Evolutionary conservation across 2,113 vertebrate species (phyloP), one percentile per base, ranked within the genome.

Genomic region (Cyprinodon brontotheroides): DNA sequence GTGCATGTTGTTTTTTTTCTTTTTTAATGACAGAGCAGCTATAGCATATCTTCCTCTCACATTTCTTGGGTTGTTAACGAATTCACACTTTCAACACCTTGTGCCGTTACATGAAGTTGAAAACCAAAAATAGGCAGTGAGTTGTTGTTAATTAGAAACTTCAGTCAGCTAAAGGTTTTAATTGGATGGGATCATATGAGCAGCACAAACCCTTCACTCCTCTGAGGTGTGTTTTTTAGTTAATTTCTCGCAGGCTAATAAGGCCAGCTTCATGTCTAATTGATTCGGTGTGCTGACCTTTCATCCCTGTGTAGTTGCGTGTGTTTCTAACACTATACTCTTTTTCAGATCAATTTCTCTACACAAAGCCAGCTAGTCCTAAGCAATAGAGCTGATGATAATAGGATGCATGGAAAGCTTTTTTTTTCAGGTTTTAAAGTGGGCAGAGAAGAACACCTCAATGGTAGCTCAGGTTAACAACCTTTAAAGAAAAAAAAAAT

Each of bases 111-210:
- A 50, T 68, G 6, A 63, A 81, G 70, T 59, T 7, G 7, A 37
- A 59, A 65, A 69, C 74, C 78, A 45, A 83, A 82, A 84, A 86
- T 64, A 79, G 64, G 14, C 50, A 60, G 17, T 15, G 71, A 77
- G 71, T 75, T 67, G 77, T 41, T 79, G 76, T 75, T 90, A 80
- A 88, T 86, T 69, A 73, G 62, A 87, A 86, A 71, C 53, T 79
- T 77, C 36, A 22, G 39, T 22, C 70, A 73, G 59, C 40, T 75
- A 75, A 86, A 84, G 53, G 70, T 77, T 82, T 80, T 82, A 87
- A 89, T 78, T 82, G 63, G 80, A 77, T n/a, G 2, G 37, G 36
- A 69, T 81, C 37, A 65, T 38, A 40, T 11, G 41, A 15, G 17
- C 60, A 78, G 65, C 39, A 37, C 13, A 2, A 63, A 50, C 68